These are phyloP conservation scores for Alviniconcha strummeri DNA, from an alignment of 2,888 invertebrate species.

Conservation along the genomic window DNA sequence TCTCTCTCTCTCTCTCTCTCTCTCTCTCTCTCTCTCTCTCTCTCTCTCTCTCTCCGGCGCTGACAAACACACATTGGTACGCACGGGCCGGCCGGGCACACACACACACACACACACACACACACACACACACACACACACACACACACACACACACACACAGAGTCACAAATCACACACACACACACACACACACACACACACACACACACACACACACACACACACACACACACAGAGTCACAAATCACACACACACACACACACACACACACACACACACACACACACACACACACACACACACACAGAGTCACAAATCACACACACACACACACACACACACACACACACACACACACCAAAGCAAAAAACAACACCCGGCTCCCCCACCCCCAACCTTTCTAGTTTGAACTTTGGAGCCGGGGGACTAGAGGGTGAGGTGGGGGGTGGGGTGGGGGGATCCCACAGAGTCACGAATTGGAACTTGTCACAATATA, in stretches of 20 bases:
- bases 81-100: not conserved
- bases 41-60: not conserved
- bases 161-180: not conserved
- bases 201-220: not conserved
- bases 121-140: not conserved
- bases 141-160: constrained; percentile 9
- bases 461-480: too few species aligned
- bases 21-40: too few species aligned
- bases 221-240: too few species aligned
- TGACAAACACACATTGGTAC: not conserved
- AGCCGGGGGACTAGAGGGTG: too few species aligned
- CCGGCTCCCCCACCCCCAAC: not conserved
- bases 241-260: not conserved
- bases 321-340: not conserved
- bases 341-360: constrained; percentile 1
- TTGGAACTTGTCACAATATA: too few species aligned
- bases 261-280: not conserved
- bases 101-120: constrained; percentile 14
- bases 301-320: not conserved
- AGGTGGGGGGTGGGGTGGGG: too few species aligned
- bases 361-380: not conserved
- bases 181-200: not conserved
- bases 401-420: too few species aligned
- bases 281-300: not conserved
- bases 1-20: too few species aligned